Base-by-base conservation (phyloP, 64 coral and sea anemone genomes). In the Acropora yongei region DNA sequence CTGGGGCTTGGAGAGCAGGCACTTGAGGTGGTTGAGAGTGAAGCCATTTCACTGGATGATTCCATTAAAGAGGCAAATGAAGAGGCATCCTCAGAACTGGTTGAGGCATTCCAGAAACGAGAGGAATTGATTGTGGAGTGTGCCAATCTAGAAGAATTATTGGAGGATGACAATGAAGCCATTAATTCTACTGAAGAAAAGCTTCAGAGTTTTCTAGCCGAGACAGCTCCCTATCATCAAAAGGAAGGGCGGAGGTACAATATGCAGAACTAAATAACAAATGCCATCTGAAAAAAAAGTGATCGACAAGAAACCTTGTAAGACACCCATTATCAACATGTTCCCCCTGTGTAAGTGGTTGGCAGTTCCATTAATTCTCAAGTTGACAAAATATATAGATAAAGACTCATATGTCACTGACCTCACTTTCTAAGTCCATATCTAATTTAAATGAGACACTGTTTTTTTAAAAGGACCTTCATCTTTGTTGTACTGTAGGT, bases 1-100 rank as follows among this genome's bases (percentile, higher is more conserved):
- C 89, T 90, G 39, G 78, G 77, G 1, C 89, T 90, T 68, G 89
- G 89, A 40, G 82, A 90, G 66, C 87, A 89, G 42, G 87, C 74
- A 10, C 14, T 77, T 5, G 74, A 77, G 48, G 20, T 88, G 4
- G 49, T 49, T 57, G 69, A 88, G 49, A 51, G 71, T 39, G 46
- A 88, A 57, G 72, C 86, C 48, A 74, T 76, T 57, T 43, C 17
- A 12, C 47, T 88, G 39, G 87, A 89, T 49, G 78, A 89, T 18
- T 7, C 19, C 17, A 89, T 88, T 14, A 76, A 88, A 53, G 67
- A 74, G 49, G 85, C 68, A 50, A 74, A 87, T 75, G 85, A 71
- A 87, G 68, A 73, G 45, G 85, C 78, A 72, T 72, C 30, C 30
- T 30, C 30, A 30, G 30, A 30, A 30, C 30, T 30, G 30, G 30